phyloP scores from a whole-genome alignment of 2,113 vertebrate species.

The Craseonycteris thonglongyai region DNA sequence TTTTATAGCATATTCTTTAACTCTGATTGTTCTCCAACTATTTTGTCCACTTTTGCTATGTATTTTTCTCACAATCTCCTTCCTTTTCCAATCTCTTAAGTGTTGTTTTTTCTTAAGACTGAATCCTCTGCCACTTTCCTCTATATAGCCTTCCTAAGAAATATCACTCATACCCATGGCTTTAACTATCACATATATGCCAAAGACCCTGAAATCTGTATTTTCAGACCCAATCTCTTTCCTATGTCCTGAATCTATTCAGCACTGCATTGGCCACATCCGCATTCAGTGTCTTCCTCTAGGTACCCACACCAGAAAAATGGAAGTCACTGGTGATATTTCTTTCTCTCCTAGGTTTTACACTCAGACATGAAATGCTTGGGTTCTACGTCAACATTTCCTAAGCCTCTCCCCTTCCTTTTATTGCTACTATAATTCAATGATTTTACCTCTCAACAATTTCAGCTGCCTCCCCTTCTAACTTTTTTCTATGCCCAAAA shows the following conservation, averaged over 20 bases:
- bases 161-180: not conserved
- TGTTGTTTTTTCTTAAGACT: not conserved
- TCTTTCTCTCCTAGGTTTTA: not conserved
- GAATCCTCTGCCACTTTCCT: not conserved
- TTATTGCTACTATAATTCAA: not conserved
- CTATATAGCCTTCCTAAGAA: not conserved
- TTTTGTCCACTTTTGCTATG: not conserved
- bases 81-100: not conserved
- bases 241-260: not conserved
- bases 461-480: not conserved
- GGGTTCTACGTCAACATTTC: not conserved
- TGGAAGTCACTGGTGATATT: not conserved
- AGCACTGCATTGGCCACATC: not conserved
- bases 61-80: not conserved
- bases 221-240: not conserved
- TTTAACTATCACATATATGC: not conserved
- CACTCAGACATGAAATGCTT: not conserved
- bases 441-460: not conserved
- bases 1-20: not conserved
- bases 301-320: not conserved
- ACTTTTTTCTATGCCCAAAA: not conserved
- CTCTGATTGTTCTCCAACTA: not conserved
- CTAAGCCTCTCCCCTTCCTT: not conserved
- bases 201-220: not conserved
- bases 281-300: not conserved